Evolutionary conservation across 2,113 vertebrate species (phyloP).

Genomic region (Dascyllus trimaculatus): DNA sequence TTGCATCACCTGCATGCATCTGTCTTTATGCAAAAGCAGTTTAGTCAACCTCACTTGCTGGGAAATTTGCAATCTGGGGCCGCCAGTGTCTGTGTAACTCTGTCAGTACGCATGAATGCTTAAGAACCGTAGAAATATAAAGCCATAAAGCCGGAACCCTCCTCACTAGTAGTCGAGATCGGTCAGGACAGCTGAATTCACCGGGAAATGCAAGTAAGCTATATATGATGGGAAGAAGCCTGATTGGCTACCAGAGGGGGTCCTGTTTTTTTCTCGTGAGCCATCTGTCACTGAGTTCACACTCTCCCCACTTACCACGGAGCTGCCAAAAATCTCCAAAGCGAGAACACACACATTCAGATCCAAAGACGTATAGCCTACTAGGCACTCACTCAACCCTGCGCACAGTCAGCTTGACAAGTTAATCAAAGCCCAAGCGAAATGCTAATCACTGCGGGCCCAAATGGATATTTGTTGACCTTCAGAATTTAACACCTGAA

Average conservation of each 20-base stretch:
- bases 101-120: not conserved
- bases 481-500: not conserved
- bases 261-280: slow-evolving; percentile 56
- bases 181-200: slow-evolving; percentile 19
- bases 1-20: not conserved
- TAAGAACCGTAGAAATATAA: not conserved
- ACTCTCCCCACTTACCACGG: slow-evolving; percentile 61
- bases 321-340: slow-evolving; percentile 62
- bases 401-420: slow-evolving; percentile 44
- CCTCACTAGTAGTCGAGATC: not conserved
- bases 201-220: slow-evolving; percentile 39
- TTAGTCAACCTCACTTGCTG: not conserved
- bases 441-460: not conserved
- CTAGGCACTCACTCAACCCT: slow-evolving; percentile 39
- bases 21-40: not conserved
- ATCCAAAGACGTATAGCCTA: slow-evolving; percentile 41
- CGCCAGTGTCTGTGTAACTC: accelerated
- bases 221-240: slow-evolving; percentile 51
- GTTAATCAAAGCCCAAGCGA: slow-evolving; percentile 45
- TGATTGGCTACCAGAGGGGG: slow-evolving; percentile 69
- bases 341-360: slow-evolving; percentile 39
- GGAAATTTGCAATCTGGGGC: not conserved
- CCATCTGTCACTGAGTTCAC: slow-evolving; percentile 81
- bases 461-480: slow-evolving; percentile 3
- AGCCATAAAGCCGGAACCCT: not conserved